Evolutionary conservation across 2,888 invertebrate species (phyloP).

Genomic region (Phlogophora meticulosa): DNA sequence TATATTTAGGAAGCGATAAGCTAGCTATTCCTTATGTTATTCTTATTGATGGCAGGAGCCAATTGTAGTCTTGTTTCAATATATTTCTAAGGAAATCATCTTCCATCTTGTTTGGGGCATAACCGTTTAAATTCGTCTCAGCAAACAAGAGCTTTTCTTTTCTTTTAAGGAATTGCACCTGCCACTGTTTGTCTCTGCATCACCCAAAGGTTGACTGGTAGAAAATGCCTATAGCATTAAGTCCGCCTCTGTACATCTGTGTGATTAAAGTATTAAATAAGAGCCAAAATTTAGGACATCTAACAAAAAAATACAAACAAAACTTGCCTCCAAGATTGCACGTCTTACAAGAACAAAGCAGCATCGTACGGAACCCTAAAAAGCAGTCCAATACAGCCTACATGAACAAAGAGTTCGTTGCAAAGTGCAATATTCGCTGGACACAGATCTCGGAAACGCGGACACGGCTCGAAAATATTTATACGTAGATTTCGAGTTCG

Average conservation of each 20-base stretch:
- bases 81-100: neutral
- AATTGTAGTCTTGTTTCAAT: too few species aligned
- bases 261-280: too few species aligned
- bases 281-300: conserved; percentile 4
- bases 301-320: conserved; percentile 43
- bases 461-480: conserved; percentile 59
- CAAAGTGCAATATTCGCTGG: conserved; percentile 74
- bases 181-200: too few species aligned
- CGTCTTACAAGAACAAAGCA: conserved; percentile 51
- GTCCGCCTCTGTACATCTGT: too few species aligned
- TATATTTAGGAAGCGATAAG: too few species aligned
- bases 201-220: too few species aligned
- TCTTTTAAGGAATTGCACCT: too few species aligned
- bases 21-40: too few species aligned
- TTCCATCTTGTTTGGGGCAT: neutral
- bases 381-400: conserved; percentile 65
- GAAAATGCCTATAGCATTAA: too few species aligned
- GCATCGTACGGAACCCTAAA: conserved; percentile 43
- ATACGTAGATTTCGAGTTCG: conserved; percentile 29
- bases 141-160: neutral
- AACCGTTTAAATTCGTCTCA: neutral
- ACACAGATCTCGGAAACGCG: conserved; percentile 59
- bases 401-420: conserved; percentile 73
- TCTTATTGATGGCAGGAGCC: too few species aligned
- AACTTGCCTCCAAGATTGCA: conserved; percentile 53